A percentile compares a stretch with the other conserved stretches of the same genome.
Conservation (phyloP, 92 coral and sea anemone genomes). For the Paramuricea clavata region DNA sequence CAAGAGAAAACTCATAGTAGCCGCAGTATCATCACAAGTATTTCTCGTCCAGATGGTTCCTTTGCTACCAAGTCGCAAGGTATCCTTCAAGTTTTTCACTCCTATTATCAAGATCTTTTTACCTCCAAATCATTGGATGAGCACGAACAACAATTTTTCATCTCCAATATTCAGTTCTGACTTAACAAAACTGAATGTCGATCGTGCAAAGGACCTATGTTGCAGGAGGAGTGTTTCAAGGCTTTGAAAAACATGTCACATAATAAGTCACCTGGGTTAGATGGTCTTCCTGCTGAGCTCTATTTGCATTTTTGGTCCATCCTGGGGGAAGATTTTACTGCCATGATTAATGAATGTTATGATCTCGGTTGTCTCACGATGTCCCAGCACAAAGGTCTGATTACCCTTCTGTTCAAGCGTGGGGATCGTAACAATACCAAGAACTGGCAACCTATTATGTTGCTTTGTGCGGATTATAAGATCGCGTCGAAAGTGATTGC, state of each 20-base stretch:
- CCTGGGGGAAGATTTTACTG: slow-evolving; percentile 24
- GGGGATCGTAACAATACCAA: slow-evolving; percentile 9
- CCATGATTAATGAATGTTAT: slow-evolving; percentile 21
- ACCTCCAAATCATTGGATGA: no score
- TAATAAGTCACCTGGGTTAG: slow-evolving; percentile 47
- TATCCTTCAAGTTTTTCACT: no score
- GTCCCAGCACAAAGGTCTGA: slow-evolving; percentile 45
- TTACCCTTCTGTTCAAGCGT: slow-evolving; percentile 44
- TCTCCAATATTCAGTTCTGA: no score
- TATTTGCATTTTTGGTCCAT: slow-evolving; percentile 25
- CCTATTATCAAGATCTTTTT: no score
- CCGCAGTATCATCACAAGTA: no score
- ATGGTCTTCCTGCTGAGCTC: slow-evolving; percentile 60
- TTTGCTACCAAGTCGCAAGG: no score
- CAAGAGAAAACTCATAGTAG: no score
- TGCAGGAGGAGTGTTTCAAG: slow-evolving; percentile 9
- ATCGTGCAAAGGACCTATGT: slow-evolving; percentile 39
- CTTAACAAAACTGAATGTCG: neutral
- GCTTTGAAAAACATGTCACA: slow-evolving; percentile 45
- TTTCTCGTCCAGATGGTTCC: no score
- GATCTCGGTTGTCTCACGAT: neutral
- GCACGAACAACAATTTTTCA: no score
- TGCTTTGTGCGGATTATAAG: slow-evolving; percentile 54
- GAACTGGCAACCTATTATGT: slow-evolving; percentile 67
- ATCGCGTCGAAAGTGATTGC: slow-evolving; percentile 48